These are phyloP conservation scores for Thunnus maccoyii DNA, from an alignment of 2,113 vertebrate genomes.

Conservation along the genomic window DNA sequence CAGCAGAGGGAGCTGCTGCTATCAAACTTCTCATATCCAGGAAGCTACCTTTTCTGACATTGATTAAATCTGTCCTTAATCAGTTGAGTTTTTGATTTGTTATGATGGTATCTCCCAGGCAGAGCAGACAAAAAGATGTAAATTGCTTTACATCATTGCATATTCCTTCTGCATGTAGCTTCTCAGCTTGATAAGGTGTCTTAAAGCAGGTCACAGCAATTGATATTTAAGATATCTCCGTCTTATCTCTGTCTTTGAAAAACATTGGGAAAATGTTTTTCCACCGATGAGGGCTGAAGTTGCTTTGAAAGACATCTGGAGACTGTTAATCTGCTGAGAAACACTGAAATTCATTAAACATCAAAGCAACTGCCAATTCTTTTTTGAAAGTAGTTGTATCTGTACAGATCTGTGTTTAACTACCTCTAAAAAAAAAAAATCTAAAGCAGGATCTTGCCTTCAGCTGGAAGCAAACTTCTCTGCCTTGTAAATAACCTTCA, in stretches of 20 bases:
- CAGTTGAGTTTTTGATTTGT: conserved; percentile 25
- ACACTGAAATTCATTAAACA: conserved; percentile 46
- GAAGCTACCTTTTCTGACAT: neutral
- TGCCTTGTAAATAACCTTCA: conserved; percentile 42
- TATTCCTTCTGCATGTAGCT: conserved; percentile 9
- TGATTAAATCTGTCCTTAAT: neutral
- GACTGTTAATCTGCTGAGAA: conserved; percentile 34
- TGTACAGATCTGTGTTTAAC: conserved; percentile 26
- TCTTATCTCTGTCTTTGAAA: conserved; percentile 47
- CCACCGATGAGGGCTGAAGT: conserved; percentile 2
- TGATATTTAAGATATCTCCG: conserved; percentile 34
- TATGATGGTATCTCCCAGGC: conserved; percentile 40
- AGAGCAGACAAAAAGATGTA: conserved; percentile 19
- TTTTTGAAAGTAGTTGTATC: conserved; percentile 19
- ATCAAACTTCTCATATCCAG: neutral
- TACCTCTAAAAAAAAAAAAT: conserved; percentile 15
- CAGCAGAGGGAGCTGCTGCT: conserved; percentile 73
- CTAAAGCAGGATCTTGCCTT: conserved; percentile 6
- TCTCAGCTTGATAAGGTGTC: conserved; percentile 34
- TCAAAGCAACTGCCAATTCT: conserved; percentile 22
- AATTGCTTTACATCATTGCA: conserved; percentile 12
- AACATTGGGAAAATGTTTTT: conserved; percentile 43
- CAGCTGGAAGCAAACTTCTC: conserved; percentile 4
- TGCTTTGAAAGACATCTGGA: conserved; percentile 42
- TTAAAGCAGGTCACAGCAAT: conserved; percentile 31